phyloP scores from a whole-genome alignment of 2,888 invertebrate species.

The Clepsis dumicolana region DNA sequence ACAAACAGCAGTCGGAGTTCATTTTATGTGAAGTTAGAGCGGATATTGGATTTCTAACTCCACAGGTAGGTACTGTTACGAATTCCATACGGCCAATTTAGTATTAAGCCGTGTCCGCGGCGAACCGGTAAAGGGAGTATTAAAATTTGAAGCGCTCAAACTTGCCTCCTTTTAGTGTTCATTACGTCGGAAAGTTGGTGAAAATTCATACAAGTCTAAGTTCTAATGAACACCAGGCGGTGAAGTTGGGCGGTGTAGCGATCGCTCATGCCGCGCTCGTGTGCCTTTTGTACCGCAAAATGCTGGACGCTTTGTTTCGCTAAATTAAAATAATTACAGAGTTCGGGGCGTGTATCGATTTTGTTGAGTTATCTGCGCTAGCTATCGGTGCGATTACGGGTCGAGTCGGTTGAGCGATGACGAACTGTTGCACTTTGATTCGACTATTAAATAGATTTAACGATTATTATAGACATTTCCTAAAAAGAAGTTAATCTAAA shows the following conservation, averaged over 20 bases:
- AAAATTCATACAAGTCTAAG: slow-evolving; percentile 83
- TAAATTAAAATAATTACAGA: slow-evolving; percentile 51
- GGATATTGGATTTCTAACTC: slow-evolving; percentile 82
- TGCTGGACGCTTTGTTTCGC: slow-evolving; percentile 54
- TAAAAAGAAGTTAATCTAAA: no score
- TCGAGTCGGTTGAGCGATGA: neutral
- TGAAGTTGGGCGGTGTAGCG: slow-evolving; percentile 71
- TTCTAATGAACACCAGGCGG: slow-evolving; percentile 82
- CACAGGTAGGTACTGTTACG: slow-evolving; percentile 58
- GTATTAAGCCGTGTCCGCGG: slow-evolving; percentile 69
- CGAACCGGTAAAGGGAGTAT: slow-evolving; percentile 66
- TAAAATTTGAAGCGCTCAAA: slow-evolving; percentile 84
- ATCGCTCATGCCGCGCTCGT: slow-evolving; percentile 62
- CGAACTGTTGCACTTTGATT: neutral
- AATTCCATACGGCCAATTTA: slow-evolving; percentile 71
- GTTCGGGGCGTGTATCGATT: slow-evolving; percentile 35
- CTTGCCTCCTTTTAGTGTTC: slow-evolving; percentile 84
- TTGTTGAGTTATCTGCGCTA: slow-evolving; percentile 16
- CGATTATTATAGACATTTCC: no score
- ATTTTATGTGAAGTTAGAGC: slow-evolving; percentile 70
- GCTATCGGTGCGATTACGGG: slow-evolving; percentile 2
- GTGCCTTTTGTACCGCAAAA: slow-evolving; percentile 60
- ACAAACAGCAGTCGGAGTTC: slow-evolving; percentile 67
- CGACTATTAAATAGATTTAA: no score
- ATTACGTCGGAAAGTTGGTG: slow-evolving; percentile 82